A percentile compares a stretch with the other conserved stretches of the same genome.
Evolutionary conservation across 2,113 vertebrate species (phyloP).

Genomic region (Ictidomys tridecemlineatus): DNA sequence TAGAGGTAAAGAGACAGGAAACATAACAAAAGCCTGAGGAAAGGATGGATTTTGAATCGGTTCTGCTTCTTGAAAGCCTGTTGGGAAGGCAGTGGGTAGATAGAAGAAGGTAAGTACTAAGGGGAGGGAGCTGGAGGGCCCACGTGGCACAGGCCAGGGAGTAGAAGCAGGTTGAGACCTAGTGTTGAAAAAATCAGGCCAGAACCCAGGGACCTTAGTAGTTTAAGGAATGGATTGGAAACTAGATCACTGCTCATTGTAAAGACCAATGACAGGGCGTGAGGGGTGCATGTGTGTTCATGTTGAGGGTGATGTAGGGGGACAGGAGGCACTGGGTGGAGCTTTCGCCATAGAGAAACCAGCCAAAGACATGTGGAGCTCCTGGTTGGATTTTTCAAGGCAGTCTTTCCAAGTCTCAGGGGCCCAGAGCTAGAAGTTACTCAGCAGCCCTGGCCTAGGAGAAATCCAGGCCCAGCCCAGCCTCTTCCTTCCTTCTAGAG

Average conservation of each 20-base stretch:
- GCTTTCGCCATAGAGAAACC: background rate
- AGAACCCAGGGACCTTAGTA: background rate
- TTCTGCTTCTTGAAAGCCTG: background rate
- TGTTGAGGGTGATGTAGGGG: background rate
- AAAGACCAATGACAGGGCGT: background rate
- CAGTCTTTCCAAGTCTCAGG: background rate
- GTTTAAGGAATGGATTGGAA: background rate
- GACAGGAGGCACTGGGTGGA: background rate
- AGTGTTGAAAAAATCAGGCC: background rate
- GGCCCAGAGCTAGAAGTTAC: background rate
- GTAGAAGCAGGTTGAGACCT: background rate
- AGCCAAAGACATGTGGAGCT: background rate
- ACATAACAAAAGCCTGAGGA: background rate
- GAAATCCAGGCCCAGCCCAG: conserved; percentile 63
- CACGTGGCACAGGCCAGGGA: background rate
- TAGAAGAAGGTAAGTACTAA: background rate
- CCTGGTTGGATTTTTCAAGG: background rate
- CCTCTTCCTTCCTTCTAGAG: conserved; percentile 43
- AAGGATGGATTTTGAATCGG: background rate
- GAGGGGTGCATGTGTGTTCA: background rate
- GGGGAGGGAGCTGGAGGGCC: background rate
- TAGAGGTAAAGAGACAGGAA: background rate
- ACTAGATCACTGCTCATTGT: background rate
- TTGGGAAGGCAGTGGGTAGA: background rate
- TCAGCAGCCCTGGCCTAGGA: conserved; percentile 58